Percentiles rank a stretch among this genome's conserved stretches.
Conservation (phyloP, 2,113 vertebrate species). For the Edolisoma coerulescens region DNA sequence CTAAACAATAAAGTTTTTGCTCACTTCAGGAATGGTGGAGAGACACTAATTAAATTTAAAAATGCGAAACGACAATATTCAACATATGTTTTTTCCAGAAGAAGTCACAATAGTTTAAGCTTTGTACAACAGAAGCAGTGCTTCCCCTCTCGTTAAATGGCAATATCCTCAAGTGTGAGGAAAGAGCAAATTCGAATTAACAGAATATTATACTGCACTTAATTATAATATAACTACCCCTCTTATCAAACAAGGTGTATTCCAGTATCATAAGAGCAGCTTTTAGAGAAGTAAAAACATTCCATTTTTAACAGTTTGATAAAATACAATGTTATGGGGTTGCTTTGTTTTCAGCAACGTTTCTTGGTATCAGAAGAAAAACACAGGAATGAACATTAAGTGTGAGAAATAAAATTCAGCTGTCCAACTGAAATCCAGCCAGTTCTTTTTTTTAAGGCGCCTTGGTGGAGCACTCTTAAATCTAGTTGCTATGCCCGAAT, state of each 20-base stretch:
- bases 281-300: constrained; percentile 19
- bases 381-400: neutral
- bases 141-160: neutral
- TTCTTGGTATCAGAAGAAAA: neutral
- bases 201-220: neutral
- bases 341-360: neutral
- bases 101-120: neutral
- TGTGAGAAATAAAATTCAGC: constrained; percentile 6
- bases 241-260: neutral
- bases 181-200: neutral
- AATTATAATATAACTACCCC: neutral
- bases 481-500: neutral
- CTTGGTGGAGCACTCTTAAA: neutral
- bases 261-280: neutral
- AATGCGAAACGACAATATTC: neutral
- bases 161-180: neutral
- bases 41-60: neutral
- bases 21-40: neutral
- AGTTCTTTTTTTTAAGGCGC: neutral
- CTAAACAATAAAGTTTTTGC: neutral
- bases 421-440: constrained; percentile 10
- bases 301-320: neutral
- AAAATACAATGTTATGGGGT: neutral
- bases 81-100: neutral
- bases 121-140: neutral